Evolutionary conservation across 92 coral and sea anemone species (phyloP).

Genomic region (Phenganax stokvisi): DNA sequence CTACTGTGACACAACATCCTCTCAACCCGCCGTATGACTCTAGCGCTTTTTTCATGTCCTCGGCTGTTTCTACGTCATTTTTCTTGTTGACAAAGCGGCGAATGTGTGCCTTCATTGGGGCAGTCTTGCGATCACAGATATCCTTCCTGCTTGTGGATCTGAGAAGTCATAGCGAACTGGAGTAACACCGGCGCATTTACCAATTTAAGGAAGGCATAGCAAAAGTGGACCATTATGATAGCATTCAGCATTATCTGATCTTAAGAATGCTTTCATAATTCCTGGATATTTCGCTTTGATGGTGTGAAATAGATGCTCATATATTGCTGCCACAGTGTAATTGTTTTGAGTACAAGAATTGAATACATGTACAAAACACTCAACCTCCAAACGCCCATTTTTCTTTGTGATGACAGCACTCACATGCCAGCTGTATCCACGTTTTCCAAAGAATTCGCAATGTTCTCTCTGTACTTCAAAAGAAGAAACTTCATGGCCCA

Average conservation of each 20-base stretch:
- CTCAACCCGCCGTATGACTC: constrained; percentile 47
- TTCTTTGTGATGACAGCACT: constrained; percentile 52
- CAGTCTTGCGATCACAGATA: constrained; percentile 51
- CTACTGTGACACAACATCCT: constrained; percentile 48
- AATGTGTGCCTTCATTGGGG: constrained; percentile 61
- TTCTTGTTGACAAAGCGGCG: constrained; percentile 53
- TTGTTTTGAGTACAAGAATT: constrained; percentile 51
- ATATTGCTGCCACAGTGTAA: constrained; percentile 45
- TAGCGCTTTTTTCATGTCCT: constrained; percentile 50
- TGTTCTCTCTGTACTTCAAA: constrained; percentile 40
- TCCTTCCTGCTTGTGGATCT: constrained; percentile 56
- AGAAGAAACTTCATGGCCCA: constrained; percentile 64
- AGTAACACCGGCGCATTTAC: constrained; percentile 40
- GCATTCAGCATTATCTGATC: constrained; percentile 60
- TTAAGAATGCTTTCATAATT: constrained; percentile 35
- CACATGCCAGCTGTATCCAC: constrained; percentile 53
- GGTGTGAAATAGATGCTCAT: constrained; percentile 42
- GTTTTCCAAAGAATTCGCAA: constrained; percentile 56
- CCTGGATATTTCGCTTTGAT: constrained; percentile 47
- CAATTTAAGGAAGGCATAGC: constrained; percentile 40
- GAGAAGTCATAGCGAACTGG: constrained; percentile 47
- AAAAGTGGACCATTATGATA: constrained; percentile 49
- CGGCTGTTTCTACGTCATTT: constrained; percentile 46
- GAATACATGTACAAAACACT: constrained; percentile 55
- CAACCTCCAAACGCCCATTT: constrained; percentile 45